Evolutionary conservation across 2,797 vertebrate genomes (phyloP).

Genomic region (Danio kyathit): DNA sequence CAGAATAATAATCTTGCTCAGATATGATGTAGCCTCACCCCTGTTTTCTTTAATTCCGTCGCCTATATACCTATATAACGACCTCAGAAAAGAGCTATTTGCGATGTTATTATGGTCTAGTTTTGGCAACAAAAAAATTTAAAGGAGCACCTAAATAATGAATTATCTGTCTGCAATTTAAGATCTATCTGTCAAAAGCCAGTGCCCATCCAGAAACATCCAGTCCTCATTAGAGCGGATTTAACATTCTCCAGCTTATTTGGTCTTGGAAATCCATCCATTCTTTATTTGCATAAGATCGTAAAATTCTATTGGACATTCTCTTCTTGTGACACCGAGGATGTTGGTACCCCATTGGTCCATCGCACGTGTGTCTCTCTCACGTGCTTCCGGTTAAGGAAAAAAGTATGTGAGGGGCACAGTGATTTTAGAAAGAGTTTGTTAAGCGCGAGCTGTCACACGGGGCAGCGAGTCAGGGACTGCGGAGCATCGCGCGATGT

Average conservation of each 20-base stretch:
- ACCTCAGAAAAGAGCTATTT: neutral
- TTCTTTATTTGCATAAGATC: slow-evolving; percentile 77
- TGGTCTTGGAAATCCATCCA: slow-evolving; percentile 64
- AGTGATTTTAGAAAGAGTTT: slow-evolving; percentile 90
- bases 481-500: slow-evolving; percentile 64
- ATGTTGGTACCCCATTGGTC: slow-evolving; percentile 81
- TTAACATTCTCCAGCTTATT: slow-evolving; percentile 44
- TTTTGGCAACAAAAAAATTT: neutral
- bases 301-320: slow-evolving; percentile 80
- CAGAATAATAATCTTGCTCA: slow-evolving; percentile 3
- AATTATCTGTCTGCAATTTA: neutral
- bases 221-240: slow-evolving; percentile 37
- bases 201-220: slow-evolving; percentile 30
- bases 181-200: slow-evolving; percentile 17
- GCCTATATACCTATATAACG: neutral
- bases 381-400: slow-evolving; percentile 91
- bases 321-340: slow-evolving; percentile 77
- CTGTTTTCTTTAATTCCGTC: neutral
- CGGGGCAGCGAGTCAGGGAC: slow-evolving; percentile 75
- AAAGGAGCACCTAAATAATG: neutral
- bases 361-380: slow-evolving; percentile 83
- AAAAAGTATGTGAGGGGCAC: slow-evolving; percentile 77
- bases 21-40: neutral
- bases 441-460: slow-evolving; percentile 85
- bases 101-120: neutral